These are phyloP conservation scores for Corythaeola cristata DNA, from an alignment of 2,113 vertebrate species.

Conservation along the genomic window DNA sequence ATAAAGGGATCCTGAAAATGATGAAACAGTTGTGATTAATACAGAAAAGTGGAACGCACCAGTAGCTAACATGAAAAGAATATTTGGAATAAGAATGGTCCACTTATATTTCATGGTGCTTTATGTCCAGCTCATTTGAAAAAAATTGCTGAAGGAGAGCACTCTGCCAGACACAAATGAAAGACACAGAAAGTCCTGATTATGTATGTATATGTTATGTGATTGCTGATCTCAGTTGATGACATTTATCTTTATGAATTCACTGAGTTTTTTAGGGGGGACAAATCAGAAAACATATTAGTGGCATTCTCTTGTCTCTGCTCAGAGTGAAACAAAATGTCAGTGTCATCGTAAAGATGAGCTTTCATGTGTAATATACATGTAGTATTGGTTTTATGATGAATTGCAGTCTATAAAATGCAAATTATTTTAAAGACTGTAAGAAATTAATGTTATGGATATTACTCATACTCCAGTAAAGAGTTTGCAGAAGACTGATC, in stretches of 20 bases:
- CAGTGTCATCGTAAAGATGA: constrained; percentile 22
- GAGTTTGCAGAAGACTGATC: background rate
- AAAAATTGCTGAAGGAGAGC: background rate
- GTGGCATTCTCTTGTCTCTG: constrained; percentile 13
- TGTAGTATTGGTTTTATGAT: background rate
- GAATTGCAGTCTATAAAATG: background rate
- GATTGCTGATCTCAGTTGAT: constrained; percentile 1
- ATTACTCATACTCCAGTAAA: background rate
- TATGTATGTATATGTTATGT: background rate
- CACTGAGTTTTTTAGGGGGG: background rate
- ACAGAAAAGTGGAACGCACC: background rate
- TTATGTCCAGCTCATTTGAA: background rate
- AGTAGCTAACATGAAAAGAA: background rate
- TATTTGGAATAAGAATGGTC: background rate
- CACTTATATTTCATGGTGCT: background rate
- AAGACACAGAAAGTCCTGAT: background rate
- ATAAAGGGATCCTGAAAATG: background rate
- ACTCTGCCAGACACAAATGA: background rate
- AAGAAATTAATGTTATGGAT: background rate
- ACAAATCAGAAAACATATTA: background rate
- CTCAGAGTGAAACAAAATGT: constrained; percentile 29
- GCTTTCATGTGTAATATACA: background rate
- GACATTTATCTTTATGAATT: constrained; percentile 62
- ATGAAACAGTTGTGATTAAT: background rate
- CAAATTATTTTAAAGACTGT: background rate